phyloP scores from a whole-genome alignment of 2,113 vertebrate species.

The Melanotaenia duboulayi region DNA sequence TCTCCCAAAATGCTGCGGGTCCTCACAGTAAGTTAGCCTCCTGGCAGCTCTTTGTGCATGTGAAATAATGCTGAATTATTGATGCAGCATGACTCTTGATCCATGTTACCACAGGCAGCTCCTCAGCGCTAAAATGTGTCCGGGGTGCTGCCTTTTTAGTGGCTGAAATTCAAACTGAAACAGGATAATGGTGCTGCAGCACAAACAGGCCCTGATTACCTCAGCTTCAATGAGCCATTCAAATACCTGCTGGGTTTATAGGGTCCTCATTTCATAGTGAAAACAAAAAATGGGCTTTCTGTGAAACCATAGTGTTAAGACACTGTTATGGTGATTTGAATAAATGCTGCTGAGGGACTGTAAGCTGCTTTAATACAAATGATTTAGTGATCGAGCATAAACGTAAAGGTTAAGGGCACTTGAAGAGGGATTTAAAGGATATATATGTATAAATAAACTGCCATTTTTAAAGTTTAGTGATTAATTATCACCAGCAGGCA shows the following conservation, averaged over 20 bases:
- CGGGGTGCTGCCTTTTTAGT: background rate
- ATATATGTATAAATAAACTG: no score
- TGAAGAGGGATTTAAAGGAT: no score
- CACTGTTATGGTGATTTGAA: no score
- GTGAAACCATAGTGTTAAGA: background rate
- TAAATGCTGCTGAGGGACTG: no score
- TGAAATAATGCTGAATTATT: conserved; percentile 34
- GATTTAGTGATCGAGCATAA: no score
- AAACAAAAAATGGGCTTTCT: background rate
- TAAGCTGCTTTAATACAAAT: no score
- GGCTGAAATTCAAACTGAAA: conserved; percentile 32
- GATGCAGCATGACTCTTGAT: conserved; percentile 20
- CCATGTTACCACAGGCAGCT: background rate
- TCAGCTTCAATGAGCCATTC: background rate
- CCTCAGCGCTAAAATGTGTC: background rate
- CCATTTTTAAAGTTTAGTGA: no score
- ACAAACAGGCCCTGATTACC: conserved; percentile 27
- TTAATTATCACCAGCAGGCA: no score
- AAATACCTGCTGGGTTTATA: background rate
- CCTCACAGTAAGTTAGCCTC: conserved; percentile 35
- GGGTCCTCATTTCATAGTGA: background rate
- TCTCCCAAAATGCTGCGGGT: background rate
- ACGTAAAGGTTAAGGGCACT: no score
- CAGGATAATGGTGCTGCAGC: conserved; percentile 14
- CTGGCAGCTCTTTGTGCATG: conserved; percentile 34